Evolutionary conservation across 2,888 invertebrate genomes (phyloP), one percentile per base, ranked within the genome.

Genomic region (Tenthredo mesomela): DNA sequence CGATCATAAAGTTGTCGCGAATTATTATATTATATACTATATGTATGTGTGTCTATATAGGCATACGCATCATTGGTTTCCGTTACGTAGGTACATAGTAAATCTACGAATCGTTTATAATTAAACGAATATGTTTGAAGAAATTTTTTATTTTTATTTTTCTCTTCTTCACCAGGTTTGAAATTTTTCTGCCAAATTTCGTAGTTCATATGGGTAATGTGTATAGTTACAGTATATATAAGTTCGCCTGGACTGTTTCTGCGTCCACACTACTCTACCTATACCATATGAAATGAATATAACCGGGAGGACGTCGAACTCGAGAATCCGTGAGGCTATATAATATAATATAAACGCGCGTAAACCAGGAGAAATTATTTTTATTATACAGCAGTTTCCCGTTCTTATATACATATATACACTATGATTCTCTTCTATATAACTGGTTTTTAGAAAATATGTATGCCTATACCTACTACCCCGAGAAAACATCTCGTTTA

Each of bases 351-450:
- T 67, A 33, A 67, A 67, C 29, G 40, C 71, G 43, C 71, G 71
- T 73, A 43, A 73, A 73, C 71, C 71, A 73, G 71, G 71, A 73
- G 71, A 43, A 73, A 73, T 73, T 18, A 73, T 73, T 70, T 70
- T 70, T 70, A 73, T 73, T 43, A 73, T 25, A 73, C 40, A 73
- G 37, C 12, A 67, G 67, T 67, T 67, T 67, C 67, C 33, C 18
- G 67, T 67, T 67, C 18, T 33, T 67, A 5, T 67, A 29, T 21
- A 25, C 10, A 29, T 25, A 21, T 65, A 61, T 29, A 65, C 1
- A 2, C 29, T 10, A 67, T 10, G 10, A 65, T 67, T 29, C 25
- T 29, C 29, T 2, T 71, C n/a, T 43, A 43, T 21, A 43, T n/a
- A 73, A 73, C 71, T 73, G 21, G 71, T 73, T 73, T 73, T 43